These are phyloP conservation scores for Lucilia cuprina DNA, from an alignment of 1,140 invertebrate species.

Conservation along the genomic window DNA sequence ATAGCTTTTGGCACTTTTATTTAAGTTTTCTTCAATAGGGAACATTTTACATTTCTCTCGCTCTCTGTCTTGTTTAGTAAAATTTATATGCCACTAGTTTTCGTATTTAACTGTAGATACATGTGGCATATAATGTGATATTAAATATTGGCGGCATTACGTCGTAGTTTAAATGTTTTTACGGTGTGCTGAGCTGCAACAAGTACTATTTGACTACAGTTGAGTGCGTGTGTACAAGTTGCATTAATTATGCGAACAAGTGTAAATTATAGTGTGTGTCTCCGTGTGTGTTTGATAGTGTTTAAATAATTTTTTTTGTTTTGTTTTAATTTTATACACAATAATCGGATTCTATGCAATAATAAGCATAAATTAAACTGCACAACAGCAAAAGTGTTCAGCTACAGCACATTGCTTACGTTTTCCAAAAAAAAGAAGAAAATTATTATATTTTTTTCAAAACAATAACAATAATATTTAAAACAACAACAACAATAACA, in stretches of 20 bases:
- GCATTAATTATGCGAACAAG: conserved; percentile 10
- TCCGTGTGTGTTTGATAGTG: neutral
- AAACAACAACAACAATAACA: neutral
- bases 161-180: neutral
- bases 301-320: neutral
- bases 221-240: neutral
- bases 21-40: neutral
- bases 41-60: neutral
- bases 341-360: conserved; percentile 32
- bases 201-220: neutral
- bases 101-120: neutral
- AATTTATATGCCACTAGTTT: neutral
- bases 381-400: neutral
- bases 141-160: neutral
- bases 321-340: neutral
- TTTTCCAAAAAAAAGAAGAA: neutral
- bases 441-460: neutral
- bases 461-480: neutral
- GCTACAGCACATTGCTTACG: neutral
- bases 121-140: neutral
- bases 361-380: conserved; percentile 32
- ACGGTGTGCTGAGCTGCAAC: neutral
- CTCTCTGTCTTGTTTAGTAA: neutral
- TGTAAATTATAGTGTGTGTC: neutral
- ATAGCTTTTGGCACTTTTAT: neutral